These are phyloP conservation scores for Falco columbarius DNA, from an alignment of 2,797 vertebrate genomes.

Conservation along the genomic window DNA sequence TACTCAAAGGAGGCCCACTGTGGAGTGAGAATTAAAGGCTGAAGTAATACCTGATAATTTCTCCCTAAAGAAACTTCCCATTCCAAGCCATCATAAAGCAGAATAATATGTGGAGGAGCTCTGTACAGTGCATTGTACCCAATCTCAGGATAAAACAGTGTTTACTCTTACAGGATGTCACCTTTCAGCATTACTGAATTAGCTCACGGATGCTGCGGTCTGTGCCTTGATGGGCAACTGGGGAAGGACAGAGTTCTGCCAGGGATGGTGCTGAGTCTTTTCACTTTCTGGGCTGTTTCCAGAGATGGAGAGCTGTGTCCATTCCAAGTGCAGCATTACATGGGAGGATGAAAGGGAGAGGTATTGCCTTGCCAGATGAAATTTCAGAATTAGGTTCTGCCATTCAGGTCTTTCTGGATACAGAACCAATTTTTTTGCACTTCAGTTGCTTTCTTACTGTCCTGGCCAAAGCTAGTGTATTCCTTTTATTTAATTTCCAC, in stretches of 20 bases:
- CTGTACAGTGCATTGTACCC: neutral
- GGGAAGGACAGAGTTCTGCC: neutral
- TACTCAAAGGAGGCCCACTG: slow-evolving; percentile 29
- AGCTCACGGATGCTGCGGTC: rapidly evolving
- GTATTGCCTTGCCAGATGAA: neutral
- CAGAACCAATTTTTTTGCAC: neutral
- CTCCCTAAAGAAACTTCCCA: slow-evolving; percentile 38
- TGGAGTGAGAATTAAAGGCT: slow-evolving; percentile 50
- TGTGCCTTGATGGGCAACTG: neutral
- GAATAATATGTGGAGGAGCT: neutral
- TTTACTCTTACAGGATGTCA: neutral
- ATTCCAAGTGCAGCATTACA: neutral
- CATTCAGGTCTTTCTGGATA: neutral
- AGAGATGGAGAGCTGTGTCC: neutral
- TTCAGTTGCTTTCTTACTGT: neutral
- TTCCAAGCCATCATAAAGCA: neutral
- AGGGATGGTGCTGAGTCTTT: neutral
- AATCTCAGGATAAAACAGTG: neutral
- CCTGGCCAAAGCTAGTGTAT: neutral
- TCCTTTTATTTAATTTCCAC: slow-evolving; percentile 31
- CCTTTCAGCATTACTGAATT: neutral
- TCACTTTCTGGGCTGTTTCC: neutral
- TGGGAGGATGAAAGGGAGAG: neutral
- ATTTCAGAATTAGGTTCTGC: neutral
- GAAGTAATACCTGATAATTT: slow-evolving; percentile 51